Base-by-base conservation (phyloP, 2,888 invertebrate genomes). In the Drosophila demipolita region DNA sequence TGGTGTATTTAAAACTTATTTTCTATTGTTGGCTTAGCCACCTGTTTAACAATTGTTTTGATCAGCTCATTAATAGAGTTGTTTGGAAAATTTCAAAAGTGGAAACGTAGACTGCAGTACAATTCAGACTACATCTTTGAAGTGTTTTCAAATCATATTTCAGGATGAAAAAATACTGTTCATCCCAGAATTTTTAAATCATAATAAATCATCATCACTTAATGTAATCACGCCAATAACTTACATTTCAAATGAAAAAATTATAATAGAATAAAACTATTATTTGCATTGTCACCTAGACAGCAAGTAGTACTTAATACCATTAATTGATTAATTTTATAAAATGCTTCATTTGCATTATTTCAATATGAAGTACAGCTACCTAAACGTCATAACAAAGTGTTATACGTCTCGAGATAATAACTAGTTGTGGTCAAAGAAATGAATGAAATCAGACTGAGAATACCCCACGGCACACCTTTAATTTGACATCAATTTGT, bases 81-180 rank as follows among this genome's bases (percentile, higher is more conserved):
- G 6, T 88, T 80, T 1, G 91, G 62, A 0, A 75, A 74, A 17
- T 80, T 83, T 66, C 6, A 1, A 29, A 29, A 29, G 29, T 29
- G 0, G 0, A 86, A 74, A n/a, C 66, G 59, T 62, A 91, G 57
- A 15, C 91, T 91, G 12, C 35, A 5, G 35, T 15, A 29, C 75
- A 91, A 6, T 36, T 36, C 15, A 15, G 36, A 2, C 29, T 29
- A 91, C 53, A 59, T 88, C 69, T 35, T 75, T 61, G 2, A 90
- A 53, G 32, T 59, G 40, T 9, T 90, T 38, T 72, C 70, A 36
- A 91, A 54, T 1, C 87, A 89, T 11, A 91, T 76, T 26, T 75
- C 75, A 0, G 78, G 48, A 84, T 80, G 2, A 91, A 91, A 26
- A 91, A 40, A 11, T 78, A 65, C 92, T 92, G 2, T 55, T 53